Percentiles rank a stretch among this genome's conserved stretches.
These are phyloP conservation scores for Trachelus troglodyta DNA, from an alignment of 2,888 invertebrate genomes.

Conservation along the genomic window DNA sequence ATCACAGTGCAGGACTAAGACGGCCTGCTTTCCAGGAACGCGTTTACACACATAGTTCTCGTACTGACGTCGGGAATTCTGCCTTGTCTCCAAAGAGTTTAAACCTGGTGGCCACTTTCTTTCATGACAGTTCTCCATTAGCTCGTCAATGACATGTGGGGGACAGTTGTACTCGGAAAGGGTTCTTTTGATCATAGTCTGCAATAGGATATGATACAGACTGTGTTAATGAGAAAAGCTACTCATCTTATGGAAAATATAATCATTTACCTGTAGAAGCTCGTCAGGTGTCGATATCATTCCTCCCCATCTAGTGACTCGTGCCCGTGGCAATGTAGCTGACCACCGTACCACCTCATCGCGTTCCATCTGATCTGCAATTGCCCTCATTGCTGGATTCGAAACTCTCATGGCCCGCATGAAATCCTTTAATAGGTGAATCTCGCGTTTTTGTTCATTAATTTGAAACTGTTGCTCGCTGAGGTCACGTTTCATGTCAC, in stretches of 20 bases:
- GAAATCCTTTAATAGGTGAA: slow-evolving; percentile 90
- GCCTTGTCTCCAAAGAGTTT: slow-evolving; percentile 91
- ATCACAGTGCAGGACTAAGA: slow-evolving; percentile 93
- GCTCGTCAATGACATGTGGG: slow-evolving; percentile 89
- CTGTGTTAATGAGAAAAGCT: not conserved
- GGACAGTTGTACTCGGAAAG: slow-evolving; percentile 95
- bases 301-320: slow-evolving; percentile 97
- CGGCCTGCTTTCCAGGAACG: slow-evolving; percentile 96
- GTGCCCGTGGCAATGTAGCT: slow-evolving; percentile 81
- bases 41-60: slow-evolving; percentile 95
- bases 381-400: slow-evolving; percentile 91
- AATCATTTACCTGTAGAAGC: slow-evolving; percentile 79
- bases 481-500: slow-evolving; percentile 87
- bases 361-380: slow-evolving; percentile 94
- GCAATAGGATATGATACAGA: slow-evolving; percentile 43
- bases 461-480: slow-evolving; percentile 88
- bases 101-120: slow-evolving; percentile 94
- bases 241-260: not conserved
- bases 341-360: slow-evolving; percentile 94
- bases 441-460: slow-evolving; percentile 89
- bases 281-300: slow-evolving; percentile 99
- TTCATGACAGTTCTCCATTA: slow-evolving; percentile 98
- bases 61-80: slow-evolving; percentile 92
- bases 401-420: slow-evolving; percentile 93
- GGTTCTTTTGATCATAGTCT: slow-evolving; percentile 94